Evolutionary conservation across 2,888 invertebrate species (phyloP), one percentile per base, ranked within the genome.

Genomic region (Nebria brevicollis): DNA sequence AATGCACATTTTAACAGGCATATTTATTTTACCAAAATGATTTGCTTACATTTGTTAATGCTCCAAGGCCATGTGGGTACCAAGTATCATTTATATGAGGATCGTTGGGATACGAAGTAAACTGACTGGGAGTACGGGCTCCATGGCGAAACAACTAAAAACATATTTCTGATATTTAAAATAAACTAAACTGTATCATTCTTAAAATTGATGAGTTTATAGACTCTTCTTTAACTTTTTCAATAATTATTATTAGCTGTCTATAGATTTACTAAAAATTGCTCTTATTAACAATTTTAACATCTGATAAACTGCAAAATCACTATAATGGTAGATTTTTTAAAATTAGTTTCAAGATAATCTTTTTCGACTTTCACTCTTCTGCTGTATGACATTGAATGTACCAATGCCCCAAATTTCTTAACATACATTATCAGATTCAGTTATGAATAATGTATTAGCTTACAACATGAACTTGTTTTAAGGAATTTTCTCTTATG

Each of bases 121-220:
- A 7, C 8, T 4, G 2, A 75, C 93, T 92, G 4, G 95, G 95
- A 82, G 94, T 94, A 85, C 95, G 90, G 84, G 94, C 93, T 26
- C 95, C 95, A 90, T 96, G 95, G 72, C 95, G 91, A 87, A 92
- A 94, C 74, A 95, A 88, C 94, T 95, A 87, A 76, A 90, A 89
- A 84, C 25, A 41, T 42, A 8, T 5, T 43, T 41, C 13, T 92
- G 4, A 64, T 64, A 54, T 15, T 64, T 20, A 73, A 73, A 13
- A 73, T 34, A 41, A 70, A 26, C 11, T 25, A 70, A 5, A 26
- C 70, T 26, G 13, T 68, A 34, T 34, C 34, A 34, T 34, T 34
- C 34, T 34, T 34, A 34, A 34, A 34, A 5, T 5, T 34, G 5
- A 34, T 34, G 34, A 4, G 34, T 1, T 5, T 5, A 34, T 5